A percentile compares a stretch with the other conserved stretches of the same genome.
These are phyloP conservation scores for Muntiacus muntjak DNA, from an alignment of 2,113 vertebrate species.

Conservation along the genomic window DNA sequence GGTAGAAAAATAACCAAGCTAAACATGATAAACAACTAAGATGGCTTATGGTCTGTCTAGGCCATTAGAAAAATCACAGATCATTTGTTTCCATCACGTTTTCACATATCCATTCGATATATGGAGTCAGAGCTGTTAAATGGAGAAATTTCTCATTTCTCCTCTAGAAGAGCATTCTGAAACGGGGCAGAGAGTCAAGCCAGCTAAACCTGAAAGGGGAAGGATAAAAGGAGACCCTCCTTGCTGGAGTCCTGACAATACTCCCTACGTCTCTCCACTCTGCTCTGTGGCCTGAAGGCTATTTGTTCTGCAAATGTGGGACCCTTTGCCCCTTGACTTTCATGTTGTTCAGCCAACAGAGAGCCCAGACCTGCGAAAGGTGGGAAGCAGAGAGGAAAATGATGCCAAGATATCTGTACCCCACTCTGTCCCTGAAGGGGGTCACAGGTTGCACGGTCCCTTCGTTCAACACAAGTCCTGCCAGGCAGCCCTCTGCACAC, in stretches of 20 bases:
- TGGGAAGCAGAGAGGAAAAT: neutral
- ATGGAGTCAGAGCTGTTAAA: neutral
- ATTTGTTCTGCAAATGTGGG: neutral
- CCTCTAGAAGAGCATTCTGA: neutral
- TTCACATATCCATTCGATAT: neutral
- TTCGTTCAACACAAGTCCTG: neutral
- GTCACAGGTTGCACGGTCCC: neutral
- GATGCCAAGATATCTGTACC: neutral
- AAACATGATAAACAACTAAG: neutral
- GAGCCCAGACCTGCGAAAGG: neutral
- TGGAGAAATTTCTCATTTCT: neutral
- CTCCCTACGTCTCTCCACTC: neutral
- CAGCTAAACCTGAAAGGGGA: neutral
- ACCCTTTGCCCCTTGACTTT: neutral
- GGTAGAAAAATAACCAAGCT: slow-evolving; percentile 29
- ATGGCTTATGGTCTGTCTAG: neutral
- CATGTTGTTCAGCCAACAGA: neutral
- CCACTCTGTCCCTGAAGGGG: neutral
- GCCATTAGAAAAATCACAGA: neutral
- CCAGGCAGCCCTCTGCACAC: neutral
- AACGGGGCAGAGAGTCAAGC: neutral
- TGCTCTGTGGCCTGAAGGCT: neutral
- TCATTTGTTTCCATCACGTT: neutral
- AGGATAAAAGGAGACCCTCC: neutral
- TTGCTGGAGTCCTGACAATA: neutral